Base-by-base conservation (phyloP, 2,888 invertebrate genomes). In the Achlya flavicornis region DNA sequence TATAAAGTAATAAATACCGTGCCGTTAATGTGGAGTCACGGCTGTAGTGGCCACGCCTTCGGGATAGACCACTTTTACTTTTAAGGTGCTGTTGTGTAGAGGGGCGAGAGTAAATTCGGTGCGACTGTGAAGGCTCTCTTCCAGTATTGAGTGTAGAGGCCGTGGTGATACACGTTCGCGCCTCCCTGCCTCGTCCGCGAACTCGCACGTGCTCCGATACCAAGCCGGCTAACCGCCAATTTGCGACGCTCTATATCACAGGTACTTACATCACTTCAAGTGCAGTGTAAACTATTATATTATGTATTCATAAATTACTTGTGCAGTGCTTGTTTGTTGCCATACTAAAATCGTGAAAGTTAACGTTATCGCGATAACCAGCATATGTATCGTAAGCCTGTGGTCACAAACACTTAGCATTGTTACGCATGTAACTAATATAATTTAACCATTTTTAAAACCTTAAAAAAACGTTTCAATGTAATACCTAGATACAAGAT, bases 21-120 rank as follows among this genome's bases (percentile, higher is more conserved):
- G 74, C 74, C 67, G 72, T 75, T 73, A 73, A 78, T 68, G 76
- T 70, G 76, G 75, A 85, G 85, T 85, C 86, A 89, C 83, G 87
- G 85, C 78, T 85, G 78, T 66, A 74, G 77, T 73, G 74, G 81
- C 81, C 88, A 86, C 88, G 86, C 90, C 90, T 88, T 83, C 85
- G 84, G 90, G 92, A 91, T 84, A 77, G 78, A 85, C 85, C 87
- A 92, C 92, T 92, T 92, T 92, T 92, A 92, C 92, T 92, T 92
- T 89, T 84, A 81, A 83, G 83, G 79, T 35, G 35, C 7, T 75
- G 73, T 74, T 78, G 81, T 75, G 85, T 86, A 86, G 88, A 72
- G 88, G 88, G 87, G 87, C 81, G 83, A 79, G 81, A 79, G 79
- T 82, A 76, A 79, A 78, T 81, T 83, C 75, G 73, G 76, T 72